Evolutionary conservation across 2,797 vertebrate genomes (phyloP).

Genomic region (Avahi laniger): DNA sequence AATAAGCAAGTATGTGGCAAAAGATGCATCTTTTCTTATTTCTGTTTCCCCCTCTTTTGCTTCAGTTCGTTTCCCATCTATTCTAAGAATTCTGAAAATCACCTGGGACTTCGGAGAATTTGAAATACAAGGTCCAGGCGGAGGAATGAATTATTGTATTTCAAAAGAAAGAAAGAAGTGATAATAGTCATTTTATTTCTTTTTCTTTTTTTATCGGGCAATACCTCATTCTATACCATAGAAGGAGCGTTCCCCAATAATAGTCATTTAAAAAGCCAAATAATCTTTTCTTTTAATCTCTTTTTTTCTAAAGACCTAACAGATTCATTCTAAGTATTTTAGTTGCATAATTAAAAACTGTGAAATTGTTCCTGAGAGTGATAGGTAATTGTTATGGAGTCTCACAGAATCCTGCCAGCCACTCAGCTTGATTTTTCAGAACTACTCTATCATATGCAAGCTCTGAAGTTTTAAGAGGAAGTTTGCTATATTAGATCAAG

Average conservation of each 20-base stretch:
- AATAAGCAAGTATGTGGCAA: not conserved
- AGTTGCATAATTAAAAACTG: not conserved
- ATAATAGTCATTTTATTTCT: not conserved
- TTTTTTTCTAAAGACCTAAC: not conserved
- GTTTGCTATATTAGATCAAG: not conserved
- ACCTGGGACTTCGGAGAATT: not conserved
- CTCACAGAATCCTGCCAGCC: not conserved
- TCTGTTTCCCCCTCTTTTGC: not conserved
- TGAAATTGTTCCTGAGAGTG: not conserved
- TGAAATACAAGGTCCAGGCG: not conserved
- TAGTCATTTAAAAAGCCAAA: constrained; percentile 12
- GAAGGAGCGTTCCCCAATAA: not conserved
- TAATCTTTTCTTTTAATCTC: not conserved
- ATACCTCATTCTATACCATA: not conserved
- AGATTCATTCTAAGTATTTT: not conserved
- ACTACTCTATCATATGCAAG: not conserved
- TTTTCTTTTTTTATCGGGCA: not conserved
- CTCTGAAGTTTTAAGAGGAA: not conserved
- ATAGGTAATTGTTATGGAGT: not conserved
- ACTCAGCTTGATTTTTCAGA: not conserved
- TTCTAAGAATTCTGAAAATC: not conserved
- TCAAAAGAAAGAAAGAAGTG: constrained; percentile 8
- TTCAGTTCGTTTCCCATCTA: not conserved
- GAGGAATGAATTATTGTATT: not conserved
- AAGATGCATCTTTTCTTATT: not conserved